Conservation (phyloP, 2,888 invertebrate genomes). For the Hydraecia micacea region DNA sequence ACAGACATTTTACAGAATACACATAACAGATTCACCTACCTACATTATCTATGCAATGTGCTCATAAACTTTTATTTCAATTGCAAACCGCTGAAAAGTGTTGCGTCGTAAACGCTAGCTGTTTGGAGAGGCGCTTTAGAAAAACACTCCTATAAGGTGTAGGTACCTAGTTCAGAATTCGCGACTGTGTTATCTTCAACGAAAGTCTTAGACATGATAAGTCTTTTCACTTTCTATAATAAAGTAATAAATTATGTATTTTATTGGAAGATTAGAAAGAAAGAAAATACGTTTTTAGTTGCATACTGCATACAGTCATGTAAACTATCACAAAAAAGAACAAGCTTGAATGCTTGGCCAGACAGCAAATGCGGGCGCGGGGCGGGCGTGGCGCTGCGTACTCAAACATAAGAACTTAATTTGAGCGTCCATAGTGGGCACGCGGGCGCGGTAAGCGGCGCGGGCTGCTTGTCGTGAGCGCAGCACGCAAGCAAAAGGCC, state of each 20-base stretch:
- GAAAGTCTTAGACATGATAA: slow-evolving; percentile 53
- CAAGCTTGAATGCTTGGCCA: too few relatives aligned
- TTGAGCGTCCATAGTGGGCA: too few relatives aligned
- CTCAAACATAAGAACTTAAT: too few relatives aligned
- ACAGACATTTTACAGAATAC: slow-evolving; percentile 36
- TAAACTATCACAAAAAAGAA: too few relatives aligned
- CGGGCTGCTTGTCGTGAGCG: too few relatives aligned
- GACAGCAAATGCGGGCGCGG: too few relatives aligned
- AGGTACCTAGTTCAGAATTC: slow-evolving; percentile 68
- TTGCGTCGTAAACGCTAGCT: slow-evolving; percentile 75
- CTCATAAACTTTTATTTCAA: slow-evolving; percentile 64
- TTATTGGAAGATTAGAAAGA: neutral
- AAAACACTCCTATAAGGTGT: slow-evolving; percentile 71
- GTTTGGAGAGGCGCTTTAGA: slow-evolving; percentile 68
- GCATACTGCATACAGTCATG: too few relatives aligned
- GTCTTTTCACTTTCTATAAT: neutral
- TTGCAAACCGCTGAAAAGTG: slow-evolving; percentile 73
- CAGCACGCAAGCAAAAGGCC: too few relatives aligned
- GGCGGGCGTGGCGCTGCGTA: too few relatives aligned
- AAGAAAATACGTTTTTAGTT: neutral
- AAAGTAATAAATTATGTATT: neutral
- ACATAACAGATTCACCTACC: slow-evolving; percentile 48
- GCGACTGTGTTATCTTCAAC: slow-evolving; percentile 20
- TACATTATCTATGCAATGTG: slow-evolving; percentile 44
- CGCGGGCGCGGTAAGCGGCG: too few relatives aligned